phyloP scores from a whole-genome alignment of 2,113 vertebrate species.

The Geococcyx californianus region DNA sequence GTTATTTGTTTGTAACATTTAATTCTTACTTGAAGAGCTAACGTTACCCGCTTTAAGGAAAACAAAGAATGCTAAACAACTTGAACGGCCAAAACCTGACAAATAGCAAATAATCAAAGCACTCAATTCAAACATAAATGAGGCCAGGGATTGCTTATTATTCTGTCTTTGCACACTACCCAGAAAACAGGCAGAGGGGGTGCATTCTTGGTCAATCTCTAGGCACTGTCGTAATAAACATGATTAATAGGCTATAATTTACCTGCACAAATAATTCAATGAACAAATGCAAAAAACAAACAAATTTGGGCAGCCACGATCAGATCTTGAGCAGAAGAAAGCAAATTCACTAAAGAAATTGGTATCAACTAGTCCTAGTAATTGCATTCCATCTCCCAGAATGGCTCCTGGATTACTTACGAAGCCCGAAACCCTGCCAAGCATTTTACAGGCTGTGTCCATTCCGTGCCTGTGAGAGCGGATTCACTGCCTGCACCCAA shows the following conservation, averaged over 20 bases:
- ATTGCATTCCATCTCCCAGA: slow-evolving; percentile 57
- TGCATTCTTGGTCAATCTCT: slow-evolving; percentile 43
- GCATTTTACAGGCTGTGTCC: slow-evolving; percentile 37
- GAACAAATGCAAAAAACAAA: slow-evolving; percentile 58
- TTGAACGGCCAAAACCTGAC: slow-evolving; percentile 26
- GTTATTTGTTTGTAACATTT: slow-evolving; percentile 22
- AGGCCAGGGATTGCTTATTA: slow-evolving; percentile 55
- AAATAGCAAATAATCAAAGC: slow-evolving; percentile 69
- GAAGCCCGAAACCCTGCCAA: slow-evolving; percentile 32
- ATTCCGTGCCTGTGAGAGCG: background rate
- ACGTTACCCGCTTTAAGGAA: slow-evolving; percentile 4
- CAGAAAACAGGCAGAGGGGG: slow-evolving; percentile 18
- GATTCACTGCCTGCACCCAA: slow-evolving; percentile 45
- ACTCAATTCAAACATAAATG: slow-evolving; percentile 58
- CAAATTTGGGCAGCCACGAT: slow-evolving; percentile 16
- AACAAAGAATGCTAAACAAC: slow-evolving; percentile 48
- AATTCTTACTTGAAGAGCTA: slow-evolving; percentile 37
- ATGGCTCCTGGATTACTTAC: slow-evolving; percentile 46
- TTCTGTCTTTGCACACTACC: slow-evolving; percentile 31
- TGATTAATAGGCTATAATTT: slow-evolving; percentile 66
- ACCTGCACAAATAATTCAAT: slow-evolving; percentile 64
- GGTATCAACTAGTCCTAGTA: slow-evolving; percentile 48
- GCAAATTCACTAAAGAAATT: slow-evolving; percentile 54
- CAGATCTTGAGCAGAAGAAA: slow-evolving; percentile 54
- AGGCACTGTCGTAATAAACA: slow-evolving; percentile 58